Conservation (phyloP, 2,113 vertebrate genomes). For the Osmerus eperlanus region DNA sequence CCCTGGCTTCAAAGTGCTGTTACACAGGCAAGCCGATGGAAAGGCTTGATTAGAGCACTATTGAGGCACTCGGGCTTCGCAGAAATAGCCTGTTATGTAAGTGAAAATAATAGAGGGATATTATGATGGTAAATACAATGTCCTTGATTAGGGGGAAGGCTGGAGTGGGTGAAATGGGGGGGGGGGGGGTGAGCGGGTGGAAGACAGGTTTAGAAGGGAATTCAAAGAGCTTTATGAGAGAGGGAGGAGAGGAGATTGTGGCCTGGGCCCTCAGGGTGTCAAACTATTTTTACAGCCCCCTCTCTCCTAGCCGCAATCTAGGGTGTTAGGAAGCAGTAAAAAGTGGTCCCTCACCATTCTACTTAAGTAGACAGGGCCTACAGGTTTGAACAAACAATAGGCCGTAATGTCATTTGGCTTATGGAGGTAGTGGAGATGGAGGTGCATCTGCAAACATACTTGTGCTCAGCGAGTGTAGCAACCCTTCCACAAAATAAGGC, state of each 20-base stretch:
- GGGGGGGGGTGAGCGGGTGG: background rate
- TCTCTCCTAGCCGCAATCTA: constrained; percentile 60
- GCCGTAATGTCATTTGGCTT: constrained; percentile 56
- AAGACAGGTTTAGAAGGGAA: constrained; percentile 40
- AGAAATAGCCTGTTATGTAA: constrained; percentile 37
- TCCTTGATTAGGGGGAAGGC: constrained; percentile 35
- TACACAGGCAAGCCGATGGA: constrained; percentile 10
- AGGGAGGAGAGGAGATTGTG: constrained; percentile 62
- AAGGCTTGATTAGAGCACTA: constrained; percentile 22
- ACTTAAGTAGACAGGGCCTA: constrained; percentile 41
- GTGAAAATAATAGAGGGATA: constrained; percentile 35
- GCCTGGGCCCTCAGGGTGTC: constrained; percentile 69
- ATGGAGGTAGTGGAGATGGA: constrained; percentile 37
- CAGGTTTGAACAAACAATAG: constrained; percentile 62
- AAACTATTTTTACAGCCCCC: constrained; percentile 74
- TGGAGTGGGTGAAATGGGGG: constrained; percentile 28
- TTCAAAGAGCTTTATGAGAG: constrained; percentile 70
- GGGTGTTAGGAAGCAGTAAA: constrained; percentile 67
- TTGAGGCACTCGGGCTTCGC: constrained; percentile 15
- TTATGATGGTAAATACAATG: constrained; percentile 25
- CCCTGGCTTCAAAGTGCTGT: constrained; percentile 26
- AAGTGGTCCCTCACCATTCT: constrained; percentile 44
- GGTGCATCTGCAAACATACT: constrained; percentile 22
- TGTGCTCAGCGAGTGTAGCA: background rate
- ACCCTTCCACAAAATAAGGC: too few species aligned